Percentiles rank a stretch among this genome's conserved stretches.
These are phyloP conservation scores for Trididemnum clinides DNA, from an alignment of 23 tunicate species.

Conservation along the genomic window DNA sequence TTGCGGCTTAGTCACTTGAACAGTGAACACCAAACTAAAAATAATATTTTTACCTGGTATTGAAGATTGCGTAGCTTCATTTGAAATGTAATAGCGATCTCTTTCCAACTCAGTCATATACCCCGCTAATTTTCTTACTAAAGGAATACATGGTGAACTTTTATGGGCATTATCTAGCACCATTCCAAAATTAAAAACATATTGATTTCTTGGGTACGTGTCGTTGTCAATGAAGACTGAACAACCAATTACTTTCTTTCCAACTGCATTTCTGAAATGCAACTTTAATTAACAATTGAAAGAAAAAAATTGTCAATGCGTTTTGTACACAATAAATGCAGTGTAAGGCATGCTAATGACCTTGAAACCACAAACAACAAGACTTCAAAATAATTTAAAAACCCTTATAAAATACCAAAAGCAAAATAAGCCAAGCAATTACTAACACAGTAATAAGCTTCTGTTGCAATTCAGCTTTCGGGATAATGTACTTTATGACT, in stretches of 20 bases:
- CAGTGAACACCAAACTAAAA: not conserved
- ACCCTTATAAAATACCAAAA: not conserved
- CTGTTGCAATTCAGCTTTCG: constrained; percentile 85
- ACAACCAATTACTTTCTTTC: constrained; percentile 95
- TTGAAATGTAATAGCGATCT: constrained; percentile 66
- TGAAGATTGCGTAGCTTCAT: constrained; percentile 51
- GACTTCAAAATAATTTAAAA: not conserved
- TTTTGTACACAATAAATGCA: too few relatives aligned
- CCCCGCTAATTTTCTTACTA: constrained; percentile 69
- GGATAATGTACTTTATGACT: constrained; percentile 80
- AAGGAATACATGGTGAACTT: constrained; percentile 95
- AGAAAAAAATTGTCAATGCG: too few relatives aligned
- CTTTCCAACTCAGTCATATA: constrained; percentile 90
- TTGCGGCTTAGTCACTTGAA: too few relatives aligned
- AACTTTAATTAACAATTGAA: too few relatives aligned
- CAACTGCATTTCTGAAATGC: constrained; percentile 76
- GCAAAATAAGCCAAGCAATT: too few relatives aligned
- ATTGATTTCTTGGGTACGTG: constrained; percentile 70
- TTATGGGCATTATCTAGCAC: constrained; percentile 63
- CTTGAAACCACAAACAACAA: too few relatives aligned
- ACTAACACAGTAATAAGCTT: constrained; percentile 88
- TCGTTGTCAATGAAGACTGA: constrained; percentile 72
- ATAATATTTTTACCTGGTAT: constrained; percentile 55
- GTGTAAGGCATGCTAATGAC: too few relatives aligned
- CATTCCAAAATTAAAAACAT: constrained; percentile 83